Evolutionary conservation across 2,797 vertebrate genomes (phyloP), one percentile per base, ranked within the genome.

Genomic region (Thalassophryne amazonica): DNA sequence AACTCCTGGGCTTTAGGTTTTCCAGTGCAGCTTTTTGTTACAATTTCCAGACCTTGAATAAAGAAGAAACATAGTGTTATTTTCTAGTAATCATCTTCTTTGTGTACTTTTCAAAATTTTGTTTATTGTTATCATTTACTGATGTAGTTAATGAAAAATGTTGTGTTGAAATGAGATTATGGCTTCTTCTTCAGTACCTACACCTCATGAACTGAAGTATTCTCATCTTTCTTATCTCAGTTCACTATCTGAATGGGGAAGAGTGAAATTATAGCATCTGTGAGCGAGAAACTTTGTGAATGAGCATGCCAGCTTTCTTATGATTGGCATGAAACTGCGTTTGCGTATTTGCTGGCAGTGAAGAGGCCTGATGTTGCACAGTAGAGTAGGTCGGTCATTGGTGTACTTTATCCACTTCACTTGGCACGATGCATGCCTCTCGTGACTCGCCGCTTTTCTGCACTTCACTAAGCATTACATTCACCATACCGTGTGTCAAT

Each of bases 391-490:
- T 67, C 55, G 41, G 78, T 81, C 83, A 82, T 85, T 33, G 61
- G 66, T 69, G 77, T 66, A 46, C 84, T 86, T 80, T 50, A 87
- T 89, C 82, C 83, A 84, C 84, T 81, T 74, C 69, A 76, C 74
- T 88, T 82, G 84, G 68, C 74, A 80, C 82, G 83, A 83, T 81
- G 84, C 72, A 11, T 40, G 81, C 76, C 86, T 92, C 86, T 88
- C 86, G 84, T 91, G 88, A 89, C 84, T 87, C 78, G 52, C 75
- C 55, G 73, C 81, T 83, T 74, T 69, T 79, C 80, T 78, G 84
- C 73, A 52, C 81, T 86, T 84, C 77, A 71, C 63, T 67, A 66
- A 10, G 64, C 66, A 27, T 36, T 31, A 68, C 78, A 59, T 74
- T 63, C 75, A 65, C 71, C 77, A 73, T 83, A 87, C 84, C 86